A percentile compares a stretch with the other conserved stretches of the same genome.
Evolutionary conservation across 2,888 invertebrate genomes (phyloP).

Genomic region (Lysandra bellargus): DNA sequence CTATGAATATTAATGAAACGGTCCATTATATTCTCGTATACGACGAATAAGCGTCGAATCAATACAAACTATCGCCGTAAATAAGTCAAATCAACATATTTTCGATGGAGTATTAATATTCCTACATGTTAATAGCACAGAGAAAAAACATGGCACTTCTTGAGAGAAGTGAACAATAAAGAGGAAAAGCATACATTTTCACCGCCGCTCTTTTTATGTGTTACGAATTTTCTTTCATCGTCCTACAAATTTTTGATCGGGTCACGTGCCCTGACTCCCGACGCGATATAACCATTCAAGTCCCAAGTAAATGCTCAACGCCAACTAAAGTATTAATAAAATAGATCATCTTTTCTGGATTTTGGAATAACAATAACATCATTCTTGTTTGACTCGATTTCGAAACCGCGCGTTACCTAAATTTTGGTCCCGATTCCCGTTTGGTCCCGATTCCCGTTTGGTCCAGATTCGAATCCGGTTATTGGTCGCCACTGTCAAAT

Average conservation of each 20-base stretch:
- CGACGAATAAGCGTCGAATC: background rate
- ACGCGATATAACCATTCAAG: too few species aligned
- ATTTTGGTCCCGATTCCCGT: background rate
- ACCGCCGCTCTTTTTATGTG: too few species aligned
- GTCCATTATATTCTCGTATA: conserved; percentile 11
- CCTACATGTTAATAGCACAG: background rate
- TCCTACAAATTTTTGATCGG: too few species aligned
- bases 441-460: background rate
- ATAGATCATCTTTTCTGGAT: background rate
- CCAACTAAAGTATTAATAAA: background rate
- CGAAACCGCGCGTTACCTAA: background rate
- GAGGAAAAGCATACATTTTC: too few species aligned
- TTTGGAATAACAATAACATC: background rate
- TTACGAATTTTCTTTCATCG: too few species aligned
- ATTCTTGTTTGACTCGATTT: background rate
- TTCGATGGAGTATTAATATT: background rate
- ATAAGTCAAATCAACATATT: background rate
- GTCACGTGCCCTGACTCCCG: too few species aligned
- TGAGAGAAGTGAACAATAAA: too few species aligned
- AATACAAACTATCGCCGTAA: background rate
- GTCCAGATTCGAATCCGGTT: background rate
- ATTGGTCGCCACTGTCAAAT: background rate
- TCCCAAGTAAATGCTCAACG: too few species aligned
- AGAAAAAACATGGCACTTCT: too few species aligned
- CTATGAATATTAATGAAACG: conserved; percentile 6